Evolutionary conservation across 2,797 vertebrate genomes (phyloP).

Genomic region (Lycodopsis pacificus): DNA sequence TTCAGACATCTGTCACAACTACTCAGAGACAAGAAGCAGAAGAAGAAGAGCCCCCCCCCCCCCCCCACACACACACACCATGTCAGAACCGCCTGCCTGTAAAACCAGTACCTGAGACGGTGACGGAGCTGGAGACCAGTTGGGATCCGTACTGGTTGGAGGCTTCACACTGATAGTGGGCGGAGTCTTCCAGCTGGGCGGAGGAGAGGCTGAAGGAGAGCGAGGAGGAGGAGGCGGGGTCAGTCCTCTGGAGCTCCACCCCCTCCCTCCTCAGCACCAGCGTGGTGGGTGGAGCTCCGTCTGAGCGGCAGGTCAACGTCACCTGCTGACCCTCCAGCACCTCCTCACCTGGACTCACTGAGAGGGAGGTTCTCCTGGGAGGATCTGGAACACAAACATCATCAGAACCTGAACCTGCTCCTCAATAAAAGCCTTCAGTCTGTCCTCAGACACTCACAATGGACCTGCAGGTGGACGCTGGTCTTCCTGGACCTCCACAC

Average conservation of each 20-base stretch:
- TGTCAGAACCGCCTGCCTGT: neutral
- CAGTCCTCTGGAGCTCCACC: constrained; percentile 61
- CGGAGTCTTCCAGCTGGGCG: constrained; percentile 78
- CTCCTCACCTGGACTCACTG: constrained; percentile 73
- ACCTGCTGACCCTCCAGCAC: constrained; percentile 86
- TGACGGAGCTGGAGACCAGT: constrained; percentile 69
- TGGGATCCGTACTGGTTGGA: constrained; percentile 81
- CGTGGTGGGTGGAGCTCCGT: constrained; percentile 80
- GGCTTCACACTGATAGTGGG: constrained; percentile 86
- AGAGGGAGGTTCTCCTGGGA: constrained; percentile 68
- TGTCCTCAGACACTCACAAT: constrained; percentile 84
- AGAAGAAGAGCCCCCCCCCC: neutral
- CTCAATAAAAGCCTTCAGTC: neutral
- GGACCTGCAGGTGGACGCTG: constrained; percentile 72
- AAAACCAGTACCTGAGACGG: constrained; percentile 76
- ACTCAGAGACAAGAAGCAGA: neutral
- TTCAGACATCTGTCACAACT: constrained; percentile 14
- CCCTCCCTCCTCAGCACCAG: constrained; percentile 82
- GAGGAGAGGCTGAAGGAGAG: constrained; percentile 78
- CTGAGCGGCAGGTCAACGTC: constrained; percentile 83
- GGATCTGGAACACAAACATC: constrained; percentile 29
- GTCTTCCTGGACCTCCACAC: constrained; percentile 67
- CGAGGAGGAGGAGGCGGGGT: constrained; percentile 70
- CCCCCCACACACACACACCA: too few species aligned
- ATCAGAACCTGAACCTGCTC: neutral